These are phyloP conservation scores for Tachuris rubrigastra DNA, from an alignment of 2,113 vertebrate species.

Conservation along the genomic window DNA sequence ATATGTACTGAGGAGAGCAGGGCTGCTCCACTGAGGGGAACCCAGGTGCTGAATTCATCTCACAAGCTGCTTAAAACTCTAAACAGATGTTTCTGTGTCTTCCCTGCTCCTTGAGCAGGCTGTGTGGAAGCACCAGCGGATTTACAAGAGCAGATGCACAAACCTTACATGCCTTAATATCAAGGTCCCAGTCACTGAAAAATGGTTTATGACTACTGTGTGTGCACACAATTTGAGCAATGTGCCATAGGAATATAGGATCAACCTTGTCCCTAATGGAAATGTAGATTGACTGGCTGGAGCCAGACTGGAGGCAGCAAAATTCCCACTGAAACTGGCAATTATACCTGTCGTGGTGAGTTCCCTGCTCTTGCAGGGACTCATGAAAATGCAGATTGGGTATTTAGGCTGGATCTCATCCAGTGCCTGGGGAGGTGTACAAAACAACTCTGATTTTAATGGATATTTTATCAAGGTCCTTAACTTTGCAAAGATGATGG, in stretches of 20 bases:
- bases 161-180: not conserved
- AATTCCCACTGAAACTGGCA: not conserved
- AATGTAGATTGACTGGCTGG: not conserved
- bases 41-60: conserved; percentile 48
- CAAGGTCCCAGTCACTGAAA: not conserved
- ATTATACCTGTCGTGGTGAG: not conserved
- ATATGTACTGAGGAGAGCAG: not conserved
- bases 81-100: conserved; percentile 62
- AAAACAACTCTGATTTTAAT: not conserved
- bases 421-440: not conserved
- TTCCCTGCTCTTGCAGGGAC: not conserved
- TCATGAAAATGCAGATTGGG: conserved; percentile 34
- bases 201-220: not conserved
- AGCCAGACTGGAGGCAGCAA: not conserved
- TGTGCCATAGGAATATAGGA: not conserved
- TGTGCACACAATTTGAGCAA: not conserved
- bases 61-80: conserved; percentile 65
- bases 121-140: conserved; percentile 45
- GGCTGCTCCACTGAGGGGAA: not conserved
- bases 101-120: conserved; percentile 52
- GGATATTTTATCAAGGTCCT: not conserved
- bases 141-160: conserved; percentile 36
- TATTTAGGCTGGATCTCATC: not conserved
- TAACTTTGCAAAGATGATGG: not conserved
- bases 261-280: not conserved